Conservation (phyloP, 2,888 invertebrate species). For the Neoascia interrupta region DNA sequence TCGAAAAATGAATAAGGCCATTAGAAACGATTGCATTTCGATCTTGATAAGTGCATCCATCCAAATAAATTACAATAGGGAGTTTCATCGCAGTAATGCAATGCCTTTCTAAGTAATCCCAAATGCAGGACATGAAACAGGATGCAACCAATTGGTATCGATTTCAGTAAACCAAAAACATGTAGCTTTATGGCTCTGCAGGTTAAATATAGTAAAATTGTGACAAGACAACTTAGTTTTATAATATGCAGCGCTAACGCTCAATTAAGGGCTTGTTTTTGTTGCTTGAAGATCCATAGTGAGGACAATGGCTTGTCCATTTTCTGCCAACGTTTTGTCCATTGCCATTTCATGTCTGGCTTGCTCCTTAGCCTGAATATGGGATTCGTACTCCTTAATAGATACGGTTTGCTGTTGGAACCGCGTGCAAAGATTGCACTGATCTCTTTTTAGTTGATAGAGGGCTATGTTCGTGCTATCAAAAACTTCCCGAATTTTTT, state of each 20-base stretch:
- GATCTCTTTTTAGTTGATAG: not conserved
- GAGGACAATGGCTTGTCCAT: too few relatives aligned
- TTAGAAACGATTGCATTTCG: not conserved
- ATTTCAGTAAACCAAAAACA: not conserved
- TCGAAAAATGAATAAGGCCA: not conserved
- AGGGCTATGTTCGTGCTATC: not conserved
- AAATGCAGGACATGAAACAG: not conserved
- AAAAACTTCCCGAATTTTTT: constrained; percentile 7
- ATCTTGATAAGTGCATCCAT: not conserved
- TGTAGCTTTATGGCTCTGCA: not conserved
- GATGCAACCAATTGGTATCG: not conserved
- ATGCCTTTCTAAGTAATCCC: not conserved
- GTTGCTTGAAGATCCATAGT: not conserved
- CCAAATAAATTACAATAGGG: not conserved
- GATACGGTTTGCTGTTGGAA: not conserved
- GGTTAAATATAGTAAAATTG: not conserved
- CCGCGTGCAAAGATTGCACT: not conserved
- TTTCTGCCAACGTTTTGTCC: not conserved
- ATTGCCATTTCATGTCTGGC: not conserved
- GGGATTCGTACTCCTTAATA: not conserved
- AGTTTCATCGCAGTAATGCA: not conserved
- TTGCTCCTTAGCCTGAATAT: not conserved
- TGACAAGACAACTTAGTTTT: not conserved
- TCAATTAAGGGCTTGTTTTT: not conserved
- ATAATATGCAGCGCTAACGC: not conserved